Conservation (phyloP, 2,888 invertebrate species). For the Hyppa rectilinea region DNA sequence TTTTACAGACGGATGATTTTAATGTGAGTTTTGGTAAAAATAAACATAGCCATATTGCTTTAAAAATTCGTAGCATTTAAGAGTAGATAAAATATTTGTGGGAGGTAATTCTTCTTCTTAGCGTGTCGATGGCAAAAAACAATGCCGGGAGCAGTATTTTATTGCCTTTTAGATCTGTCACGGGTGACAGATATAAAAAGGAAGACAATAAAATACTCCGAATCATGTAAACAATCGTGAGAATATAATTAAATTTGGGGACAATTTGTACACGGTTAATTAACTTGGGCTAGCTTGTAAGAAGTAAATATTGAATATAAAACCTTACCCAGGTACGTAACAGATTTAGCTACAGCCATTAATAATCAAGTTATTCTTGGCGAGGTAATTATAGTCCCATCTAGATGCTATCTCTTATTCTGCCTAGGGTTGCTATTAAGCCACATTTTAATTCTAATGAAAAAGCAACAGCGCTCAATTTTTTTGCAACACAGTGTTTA, state of each 20-base stretch:
- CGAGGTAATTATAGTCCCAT: constrained; percentile 65
- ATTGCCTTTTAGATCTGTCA: no score
- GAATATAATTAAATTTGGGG: constrained; percentile 18
- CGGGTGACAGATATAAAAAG: no score
- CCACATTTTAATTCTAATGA: constrained; percentile 10
- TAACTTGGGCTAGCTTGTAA: constrained; percentile 23
- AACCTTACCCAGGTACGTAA: constrained; percentile 23
- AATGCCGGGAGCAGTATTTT: no score
- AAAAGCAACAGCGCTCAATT: not conserved
- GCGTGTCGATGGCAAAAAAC: no score
- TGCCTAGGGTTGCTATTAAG: constrained; percentile 24
- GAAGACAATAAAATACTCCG: constrained; percentile 8
- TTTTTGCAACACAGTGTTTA: constrained; percentile 12
- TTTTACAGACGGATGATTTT: constrained; percentile 29
- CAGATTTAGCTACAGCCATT: constrained; percentile 39
- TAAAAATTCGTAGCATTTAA: constrained; percentile 3
- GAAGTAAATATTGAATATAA: constrained; percentile 8
- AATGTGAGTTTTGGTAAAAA: constrained; percentile 14
- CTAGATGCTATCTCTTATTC: constrained; percentile 62
- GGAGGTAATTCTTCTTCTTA: no score
- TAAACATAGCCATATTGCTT: not conserved
- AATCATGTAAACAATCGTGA: constrained; percentile 20
- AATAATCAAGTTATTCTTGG: constrained; percentile 63
- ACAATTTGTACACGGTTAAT: constrained; percentile 28
- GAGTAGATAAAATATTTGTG: constrained; percentile 9